Conservation (phyloP, 1,140 invertebrate genomes). For the Glossosoma conforme region DNA sequence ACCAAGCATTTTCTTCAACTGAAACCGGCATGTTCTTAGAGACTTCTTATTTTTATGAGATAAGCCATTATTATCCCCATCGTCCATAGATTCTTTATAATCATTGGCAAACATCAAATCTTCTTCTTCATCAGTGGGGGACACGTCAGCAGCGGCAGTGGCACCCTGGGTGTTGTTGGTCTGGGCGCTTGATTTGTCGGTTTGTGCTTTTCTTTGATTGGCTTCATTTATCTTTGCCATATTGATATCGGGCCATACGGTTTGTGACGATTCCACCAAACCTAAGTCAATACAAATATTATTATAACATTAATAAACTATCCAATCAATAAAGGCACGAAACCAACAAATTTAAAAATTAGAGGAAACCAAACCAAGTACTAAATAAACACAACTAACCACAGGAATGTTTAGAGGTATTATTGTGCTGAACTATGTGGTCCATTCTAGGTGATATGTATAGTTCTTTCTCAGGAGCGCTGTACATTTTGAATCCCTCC, state of each 20-base stretch:
- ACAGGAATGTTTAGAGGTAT: constrained; percentile 15
- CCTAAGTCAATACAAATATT: constrained; percentile 14
- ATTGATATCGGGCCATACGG: constrained; percentile 46
- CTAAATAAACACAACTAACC: constrained; percentile 13
- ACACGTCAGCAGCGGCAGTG: constrained; percentile 17
- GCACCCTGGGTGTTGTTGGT: constrained; percentile 33
- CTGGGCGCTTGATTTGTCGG: constrained; percentile 39
- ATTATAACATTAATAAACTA: neutral
- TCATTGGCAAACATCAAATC: no score
- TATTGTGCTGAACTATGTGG: constrained; percentile 7
- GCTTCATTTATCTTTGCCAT: constrained; percentile 44
- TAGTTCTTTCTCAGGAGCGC: constrained; percentile 13
- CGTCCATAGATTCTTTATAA: no score
- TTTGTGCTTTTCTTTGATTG: constrained; percentile 43
- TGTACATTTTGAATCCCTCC: constrained; percentile 23
- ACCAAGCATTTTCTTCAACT: no score
- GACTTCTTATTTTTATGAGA: no score
- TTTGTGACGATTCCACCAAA: constrained; percentile 33
- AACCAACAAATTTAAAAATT: no score
- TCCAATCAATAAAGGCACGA: neutral
- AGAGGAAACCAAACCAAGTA: no score
- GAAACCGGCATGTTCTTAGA: no score
- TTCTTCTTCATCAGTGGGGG: constrained; percentile 15
- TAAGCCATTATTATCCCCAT: no score
- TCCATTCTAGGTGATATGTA: constrained; percentile 16